phyloP scores from a whole-genome alignment of 2,113 vertebrate genomes.

The Heteronetta atricapilla region DNA sequence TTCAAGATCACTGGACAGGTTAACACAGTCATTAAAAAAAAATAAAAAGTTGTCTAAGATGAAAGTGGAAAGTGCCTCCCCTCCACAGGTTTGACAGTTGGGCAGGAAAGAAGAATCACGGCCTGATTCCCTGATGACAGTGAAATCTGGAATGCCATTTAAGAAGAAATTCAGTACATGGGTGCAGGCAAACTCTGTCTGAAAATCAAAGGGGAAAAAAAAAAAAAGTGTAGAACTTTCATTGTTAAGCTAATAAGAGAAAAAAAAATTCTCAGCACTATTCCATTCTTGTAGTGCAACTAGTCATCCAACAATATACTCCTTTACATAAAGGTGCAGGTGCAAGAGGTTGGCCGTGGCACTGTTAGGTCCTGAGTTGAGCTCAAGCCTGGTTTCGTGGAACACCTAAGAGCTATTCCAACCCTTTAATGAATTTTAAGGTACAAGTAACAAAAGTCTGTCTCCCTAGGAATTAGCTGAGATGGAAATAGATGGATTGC shows the following conservation, averaged over 20 bases:
- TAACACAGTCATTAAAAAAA: background rate
- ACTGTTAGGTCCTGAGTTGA: background rate
- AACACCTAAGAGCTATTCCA: background rate
- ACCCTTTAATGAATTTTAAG: background rate
- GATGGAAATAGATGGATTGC: background rate
- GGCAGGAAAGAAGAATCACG: background rate
- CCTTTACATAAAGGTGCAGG: background rate
- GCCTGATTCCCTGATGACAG: background rate
- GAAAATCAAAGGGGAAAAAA: background rate
- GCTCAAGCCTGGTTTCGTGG: background rate
- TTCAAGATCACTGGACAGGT: background rate
- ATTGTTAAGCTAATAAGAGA: background rate
- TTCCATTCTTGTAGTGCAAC: background rate
- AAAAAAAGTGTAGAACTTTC: background rate
- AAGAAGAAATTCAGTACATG: background rate
- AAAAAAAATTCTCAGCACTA: background rate
- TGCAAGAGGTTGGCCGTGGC: background rate
- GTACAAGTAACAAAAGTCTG: background rate
- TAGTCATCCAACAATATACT: background rate
- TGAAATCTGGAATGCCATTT: background rate
- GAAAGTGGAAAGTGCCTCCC: background rate
- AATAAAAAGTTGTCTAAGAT: background rate
- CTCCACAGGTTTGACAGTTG: background rate
- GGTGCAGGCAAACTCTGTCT: background rate
- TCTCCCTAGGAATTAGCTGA: background rate